phyloP scores from a whole-genome alignment of 2,113 vertebrate genomes.

The Orycteropus afer region DNA sequence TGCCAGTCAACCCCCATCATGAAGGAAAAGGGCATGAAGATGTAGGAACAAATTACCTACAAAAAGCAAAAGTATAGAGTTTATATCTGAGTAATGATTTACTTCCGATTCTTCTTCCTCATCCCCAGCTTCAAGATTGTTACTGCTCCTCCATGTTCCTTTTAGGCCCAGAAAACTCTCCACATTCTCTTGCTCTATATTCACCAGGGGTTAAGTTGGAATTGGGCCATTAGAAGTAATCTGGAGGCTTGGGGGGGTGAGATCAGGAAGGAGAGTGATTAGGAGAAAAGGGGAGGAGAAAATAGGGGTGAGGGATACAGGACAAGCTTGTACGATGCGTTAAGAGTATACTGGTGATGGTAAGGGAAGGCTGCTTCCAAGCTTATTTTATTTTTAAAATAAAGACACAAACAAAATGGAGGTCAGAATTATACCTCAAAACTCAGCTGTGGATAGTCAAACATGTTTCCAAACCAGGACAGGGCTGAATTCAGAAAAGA shows the following conservation, averaged over 20 bases:
- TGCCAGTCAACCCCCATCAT: constrained; percentile 95
- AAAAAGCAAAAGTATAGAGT: constrained; percentile 39
- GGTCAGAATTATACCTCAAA: constrained; percentile 88
- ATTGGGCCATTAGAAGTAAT: not conserved
- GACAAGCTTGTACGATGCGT: not conserved
- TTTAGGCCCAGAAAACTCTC: not conserved
- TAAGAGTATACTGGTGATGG: not conserved
- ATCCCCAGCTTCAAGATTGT: not conserved
- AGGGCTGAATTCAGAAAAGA: constrained; percentile 89
- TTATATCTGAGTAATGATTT: not conserved
- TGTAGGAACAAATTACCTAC: constrained; percentile 92
- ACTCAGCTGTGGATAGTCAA: constrained; percentile 91
- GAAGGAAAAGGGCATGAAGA: constrained; percentile 94
- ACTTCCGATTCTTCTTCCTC: not conserved
- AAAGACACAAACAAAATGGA: not conserved
- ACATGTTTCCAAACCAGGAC: constrained; percentile 92
- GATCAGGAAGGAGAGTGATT: not conserved
- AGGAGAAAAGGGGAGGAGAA: not conserved
- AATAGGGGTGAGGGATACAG: too few relatives aligned
- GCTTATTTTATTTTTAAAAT: not conserved
- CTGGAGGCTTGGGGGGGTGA: not conserved
- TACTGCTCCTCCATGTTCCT: not conserved
- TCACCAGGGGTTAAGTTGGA: not conserved
- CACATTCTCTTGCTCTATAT: not conserved
- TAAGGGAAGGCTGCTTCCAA: not conserved